Evolutionary conservation across 2,113 vertebrate genomes (phyloP), one percentile per base, ranked within the genome.

Genomic region (Leuciscus idus): DNA sequence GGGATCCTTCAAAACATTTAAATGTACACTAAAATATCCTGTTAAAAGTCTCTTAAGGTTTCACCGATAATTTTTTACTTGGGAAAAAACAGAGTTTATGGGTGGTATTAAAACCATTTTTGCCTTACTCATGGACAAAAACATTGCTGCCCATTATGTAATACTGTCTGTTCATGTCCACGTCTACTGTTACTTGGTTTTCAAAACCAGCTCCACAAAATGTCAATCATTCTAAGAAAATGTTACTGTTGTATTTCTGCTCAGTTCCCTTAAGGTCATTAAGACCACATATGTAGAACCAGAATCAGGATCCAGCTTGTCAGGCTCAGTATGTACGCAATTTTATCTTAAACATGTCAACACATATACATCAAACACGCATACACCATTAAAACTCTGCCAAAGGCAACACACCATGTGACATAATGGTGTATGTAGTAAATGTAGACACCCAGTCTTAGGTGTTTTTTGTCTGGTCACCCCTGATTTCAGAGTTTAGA

Each of bases 1-100:
- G 83, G 86, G 88, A 72, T 87, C 84, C 89, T 89, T 83, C 85
- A 85, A 84, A 88, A 86, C 90, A 89, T 88, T 91, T 92, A 92
- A 90, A 93, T 89, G 43, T 74, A 48, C 12, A 74, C n/a, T 74
- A 8, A 91, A 92, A 87, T 28, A 17, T 48, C 50, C 81, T 88
- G 72, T 84, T 91, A 90, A 92, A 91, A 87, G 36, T 30, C 50
- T 55, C 26, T 21, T 33, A 30, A 11, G 23, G 12, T 36, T 36
- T 70, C 82, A 66, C 48, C 21, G 52, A 81, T 39, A 43, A 84
- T 90, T 87, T 83, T 78, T 85, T 73, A 12, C 75, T 85, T 86
- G 36, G 8, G 79, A 26, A 61, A 86, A 84, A 33, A 77, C 75
- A 64, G 55, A 83, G 6, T 68, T 87, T 90, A 88, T 86, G 55